Percentiles rank a stretch among this genome's conserved stretches.
These are phyloP conservation scores for Drosophila micromelanica DNA, from an alignment of 1,140 invertebrate species.

Conservation along the genomic window DNA sequence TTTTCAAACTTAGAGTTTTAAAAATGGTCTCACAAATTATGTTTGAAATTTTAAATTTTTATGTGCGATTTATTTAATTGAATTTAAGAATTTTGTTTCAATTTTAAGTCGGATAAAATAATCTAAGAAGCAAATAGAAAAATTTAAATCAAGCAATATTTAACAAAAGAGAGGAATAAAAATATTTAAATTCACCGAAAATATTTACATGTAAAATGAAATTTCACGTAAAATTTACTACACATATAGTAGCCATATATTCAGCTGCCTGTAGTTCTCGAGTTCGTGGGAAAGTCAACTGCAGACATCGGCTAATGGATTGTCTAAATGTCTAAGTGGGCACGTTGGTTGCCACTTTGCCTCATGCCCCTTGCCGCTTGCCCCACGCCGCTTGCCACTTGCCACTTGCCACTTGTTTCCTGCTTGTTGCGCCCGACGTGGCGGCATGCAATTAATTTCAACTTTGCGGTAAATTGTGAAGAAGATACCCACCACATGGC, in stretches of 20 bases:
- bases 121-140: too few relatives aligned
- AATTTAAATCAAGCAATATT: too few relatives aligned
- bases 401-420: slow-evolving; percentile 1
- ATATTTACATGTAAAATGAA: too few relatives aligned
- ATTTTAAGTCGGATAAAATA: too few relatives aligned
- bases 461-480: slow-evolving; percentile 12
- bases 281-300: slow-evolving; percentile 4
- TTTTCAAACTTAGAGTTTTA: too few relatives aligned
- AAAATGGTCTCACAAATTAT: too few relatives aligned
- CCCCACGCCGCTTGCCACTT: not conserved
- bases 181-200: too few relatives aligned
- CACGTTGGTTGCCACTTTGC: slow-evolving; percentile 1
- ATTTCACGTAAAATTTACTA: too few relatives aligned
- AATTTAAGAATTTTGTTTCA: too few relatives aligned
- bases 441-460: slow-evolving; percentile 6
- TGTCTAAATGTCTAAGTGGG: slow-evolving; percentile 13
- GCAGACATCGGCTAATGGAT: slow-evolving; percentile 11
- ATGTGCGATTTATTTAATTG: too few relatives aligned
- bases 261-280: not conserved
- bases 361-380: not conserved
- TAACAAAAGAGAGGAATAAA: too few relatives aligned
- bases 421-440: slow-evolving; percentile 4
- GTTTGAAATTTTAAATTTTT: too few relatives aligned
- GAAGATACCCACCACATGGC: slow-evolving; percentile 5
- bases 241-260: not conserved